Base-by-base conservation (phyloP, 30 jellyfish, hydroid and myxozoan species). In the Hydra vulgaris region DNA sequence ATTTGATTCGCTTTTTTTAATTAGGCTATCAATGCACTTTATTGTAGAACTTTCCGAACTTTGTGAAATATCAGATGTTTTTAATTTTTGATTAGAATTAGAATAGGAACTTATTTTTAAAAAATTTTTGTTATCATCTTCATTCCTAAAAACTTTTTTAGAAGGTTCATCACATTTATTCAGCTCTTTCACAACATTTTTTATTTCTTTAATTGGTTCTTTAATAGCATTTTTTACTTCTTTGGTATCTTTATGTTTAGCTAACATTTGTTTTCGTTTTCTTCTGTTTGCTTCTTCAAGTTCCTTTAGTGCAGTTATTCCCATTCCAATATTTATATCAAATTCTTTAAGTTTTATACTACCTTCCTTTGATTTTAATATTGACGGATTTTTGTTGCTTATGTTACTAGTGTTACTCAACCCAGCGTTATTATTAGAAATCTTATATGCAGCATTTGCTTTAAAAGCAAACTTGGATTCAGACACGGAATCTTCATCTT, bases 271-370 rank as follows among this genome's bases (percentile, higher is more conserved):
- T 15, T 68, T 68, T n/a, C 75, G 75, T 23, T 68, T 68, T 8
- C 75, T 20, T n/a, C 75, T 20, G 5, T 68, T 68, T 23, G 75
- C 75, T 68, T 68, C 8, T 16, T 68, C 75, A n/a, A n/a, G 25
- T 15, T 68, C 75, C 4, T 68, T 23, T 68, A 68, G 16, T 3
- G 75, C 75, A 3, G 25, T 20, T 3, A 23, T 23, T n/a, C 27
- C 75, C 75, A 68, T 68, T n/a, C 75, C 75, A 68, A 68, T 68
- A 23, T 15, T 68, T 7, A 68, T n/a, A 68, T 68, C 75, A 68
- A 68, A 7, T 68, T 68, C 75, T 23, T 68, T 68, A 3, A 68
- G 8, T 68, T 68, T 68, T n/a, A 68, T 15, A 8, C 12, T 40
- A 5, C 61, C 61, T 12, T 40, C 61, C 12, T 40, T 40, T 40